Evolutionary conservation across 2,113 vertebrate genomes (phyloP), one percentile per base, ranked within the genome.

Genomic region (Maylandia zebra): DNA sequence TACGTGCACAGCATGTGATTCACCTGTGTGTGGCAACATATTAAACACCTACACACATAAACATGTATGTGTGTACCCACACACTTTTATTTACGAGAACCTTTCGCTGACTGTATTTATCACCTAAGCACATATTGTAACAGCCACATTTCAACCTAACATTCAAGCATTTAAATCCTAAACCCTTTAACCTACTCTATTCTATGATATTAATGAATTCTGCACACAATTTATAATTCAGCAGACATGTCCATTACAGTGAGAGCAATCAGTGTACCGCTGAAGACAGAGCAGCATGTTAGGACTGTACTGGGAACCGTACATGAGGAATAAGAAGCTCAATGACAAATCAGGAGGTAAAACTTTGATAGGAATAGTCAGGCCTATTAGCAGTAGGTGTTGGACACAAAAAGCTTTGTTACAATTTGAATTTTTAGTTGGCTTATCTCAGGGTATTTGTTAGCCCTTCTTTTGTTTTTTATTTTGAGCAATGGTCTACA

Each of bases 21-120:
- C 87, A 86, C 79, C 85, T 83, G 14, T 43, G 88, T 81, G 83
- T 93, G 89, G 88, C 92, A 91, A 86, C 85, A 91, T 74, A 81
- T 82, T 74, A 64, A 71, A 92, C 89, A 90, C 91, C 84, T 79
- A 85, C 92, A 90, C 89, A 88, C 64, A 53, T 43, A 90, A 30
- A 78, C 71, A 81, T 48, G 82, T 30, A 13, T 79, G 69, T 82
- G 16, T 17, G 27, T 80, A 76, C 90, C 83, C 86, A 89, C 89
- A 81, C 91, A 57, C 5, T 19, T 69, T 45, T 89, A 69, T 76
- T 88, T 48, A 83, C 9, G 17, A 66, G 79, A 81, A 64, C 83
- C 92, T 89, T 88, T 88, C 82, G 89, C 71, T 45, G 69, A 16
- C 38, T 87, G 10, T 45, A 76, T 90, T 90, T 88, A 56, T 61